A percentile compares a stretch with the other conserved stretches of the same genome.
Conservation (phyloP, 2,888 invertebrate species). For the Lutraria lutraria region DNA sequence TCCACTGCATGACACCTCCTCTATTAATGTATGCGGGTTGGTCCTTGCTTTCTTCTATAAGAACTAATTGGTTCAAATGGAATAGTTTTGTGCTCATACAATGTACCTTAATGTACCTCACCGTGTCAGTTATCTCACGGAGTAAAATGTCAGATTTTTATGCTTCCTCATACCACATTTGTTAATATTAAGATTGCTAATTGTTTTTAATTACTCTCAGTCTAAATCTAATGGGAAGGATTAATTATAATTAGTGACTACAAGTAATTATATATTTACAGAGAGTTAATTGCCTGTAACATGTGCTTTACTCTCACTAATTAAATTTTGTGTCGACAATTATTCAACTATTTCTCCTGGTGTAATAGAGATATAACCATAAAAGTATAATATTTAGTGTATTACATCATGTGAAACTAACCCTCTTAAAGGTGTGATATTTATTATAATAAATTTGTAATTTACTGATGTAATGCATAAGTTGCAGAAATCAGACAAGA, state of each 20-base stretch:
- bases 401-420: slow-evolving; percentile 1
- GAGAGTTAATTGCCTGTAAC: slow-evolving; percentile 14
- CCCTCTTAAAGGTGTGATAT: not conserved
- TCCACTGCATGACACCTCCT: too few relatives aligned
- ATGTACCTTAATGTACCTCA: not conserved
- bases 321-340: slow-evolving; percentile 15
- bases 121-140: not conserved
- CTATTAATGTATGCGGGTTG: too few relatives aligned
- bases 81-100: not conserved
- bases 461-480: slow-evolving; percentile 5
- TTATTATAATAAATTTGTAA: not conserved
- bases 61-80: too few relatives aligned
- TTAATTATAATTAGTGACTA: slow-evolving; percentile 11
- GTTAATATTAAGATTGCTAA: not conserved
- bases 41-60: too few relatives aligned
- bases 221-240: not conserved
- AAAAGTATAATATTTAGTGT: not conserved
- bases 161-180: not conserved
- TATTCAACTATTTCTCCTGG: not conserved
- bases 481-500: too few relatives aligned
- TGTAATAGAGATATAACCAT: slow-evolving; percentile 6
- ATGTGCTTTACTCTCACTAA: not conserved
- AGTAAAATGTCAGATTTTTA: not conserved
- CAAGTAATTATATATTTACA: not conserved
- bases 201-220: not conserved